Percentiles rank a stretch among this genome's conserved stretches.
These are phyloP conservation scores for Oeneis ivallda DNA, from an alignment of 2,888 invertebrate genomes.

Conservation along the genomic window DNA sequence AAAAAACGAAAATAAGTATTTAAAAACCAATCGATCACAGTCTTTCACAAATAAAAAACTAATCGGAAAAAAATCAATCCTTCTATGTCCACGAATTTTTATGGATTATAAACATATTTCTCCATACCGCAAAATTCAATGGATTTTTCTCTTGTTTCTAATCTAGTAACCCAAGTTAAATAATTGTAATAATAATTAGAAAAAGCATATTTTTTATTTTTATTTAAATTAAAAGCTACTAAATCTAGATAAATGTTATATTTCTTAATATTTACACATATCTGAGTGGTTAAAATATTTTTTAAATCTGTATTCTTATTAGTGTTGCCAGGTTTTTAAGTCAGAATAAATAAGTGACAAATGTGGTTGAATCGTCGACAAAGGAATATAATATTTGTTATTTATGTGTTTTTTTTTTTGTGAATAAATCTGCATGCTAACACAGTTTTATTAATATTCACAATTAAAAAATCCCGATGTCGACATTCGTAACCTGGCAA, in stretches of 20 bases:
- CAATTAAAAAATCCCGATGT: slow-evolving; percentile 24
- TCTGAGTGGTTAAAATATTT: slow-evolving; percentile 45
- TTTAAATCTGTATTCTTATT: slow-evolving; percentile 23
- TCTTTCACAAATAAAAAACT: slow-evolving; percentile 40
- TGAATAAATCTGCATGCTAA: background rate
- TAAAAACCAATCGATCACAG: slow-evolving; percentile 51
- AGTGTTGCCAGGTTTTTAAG: slow-evolving; percentile 39
- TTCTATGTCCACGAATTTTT: slow-evolving; percentile 52
- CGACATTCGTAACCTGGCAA: slow-evolving; percentile 33
- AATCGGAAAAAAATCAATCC: slow-evolving; percentile 55
- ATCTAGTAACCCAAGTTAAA: slow-evolving; percentile 41
- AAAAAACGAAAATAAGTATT: slow-evolving; percentile 31
- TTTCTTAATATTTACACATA: slow-evolving; percentile 71
- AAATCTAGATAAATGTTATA: slow-evolving; percentile 56
- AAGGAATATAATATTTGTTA: slow-evolving; percentile 11
- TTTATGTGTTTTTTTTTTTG: background rate
- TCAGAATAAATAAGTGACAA: slow-evolving; percentile 36
- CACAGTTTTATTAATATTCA: background rate
- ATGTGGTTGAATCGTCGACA: slow-evolving; percentile 22
- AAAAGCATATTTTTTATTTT: slow-evolving; percentile 52
- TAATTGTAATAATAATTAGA: slow-evolving; percentile 42
- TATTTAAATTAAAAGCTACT: slow-evolving; percentile 61
- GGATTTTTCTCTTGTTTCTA: slow-evolving; percentile 46
- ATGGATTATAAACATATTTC: slow-evolving; percentile 69
- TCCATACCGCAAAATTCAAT: slow-evolving; percentile 66